phyloP scores from a whole-genome alignment of 2,113 vertebrate genomes.

The Thermophis baileyi region DNA sequence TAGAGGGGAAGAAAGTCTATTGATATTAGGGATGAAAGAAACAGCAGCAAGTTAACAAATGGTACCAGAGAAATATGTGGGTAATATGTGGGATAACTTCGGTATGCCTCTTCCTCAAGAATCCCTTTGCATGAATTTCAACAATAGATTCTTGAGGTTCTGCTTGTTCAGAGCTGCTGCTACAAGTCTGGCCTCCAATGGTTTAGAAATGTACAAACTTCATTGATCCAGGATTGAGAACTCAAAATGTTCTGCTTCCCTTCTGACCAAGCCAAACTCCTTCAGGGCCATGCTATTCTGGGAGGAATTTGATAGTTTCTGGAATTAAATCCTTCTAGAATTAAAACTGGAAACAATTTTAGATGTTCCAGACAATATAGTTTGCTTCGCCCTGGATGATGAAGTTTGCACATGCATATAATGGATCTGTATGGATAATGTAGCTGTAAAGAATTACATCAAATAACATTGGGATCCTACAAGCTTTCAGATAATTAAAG shows the following conservation, averaged over 20 bases:
- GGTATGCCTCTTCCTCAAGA: background rate
- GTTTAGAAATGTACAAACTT: background rate
- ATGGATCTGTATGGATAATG: background rate
- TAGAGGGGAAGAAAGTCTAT: no score
- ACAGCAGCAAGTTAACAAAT: background rate
- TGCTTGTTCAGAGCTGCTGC: background rate
- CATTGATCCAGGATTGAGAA: background rate
- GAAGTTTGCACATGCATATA: background rate
- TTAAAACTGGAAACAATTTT: background rate
- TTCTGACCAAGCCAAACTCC: background rate
- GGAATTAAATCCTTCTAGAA: background rate
- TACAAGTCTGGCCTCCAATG: background rate
- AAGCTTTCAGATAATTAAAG: background rate
- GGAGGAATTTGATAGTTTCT: background rate
- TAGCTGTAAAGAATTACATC: background rate
- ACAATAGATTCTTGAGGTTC: background rate
- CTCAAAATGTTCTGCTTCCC: background rate
- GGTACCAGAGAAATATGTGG: background rate
- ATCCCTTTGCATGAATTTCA: background rate
- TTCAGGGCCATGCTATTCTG: background rate
- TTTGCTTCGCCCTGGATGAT: background rate
- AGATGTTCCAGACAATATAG: background rate
- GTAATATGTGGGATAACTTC: background rate
- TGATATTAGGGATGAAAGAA: background rate
- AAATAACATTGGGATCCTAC: background rate